Conservation (phyloP, 2,113 vertebrate genomes). For the Polypterus senegalus region DNA sequence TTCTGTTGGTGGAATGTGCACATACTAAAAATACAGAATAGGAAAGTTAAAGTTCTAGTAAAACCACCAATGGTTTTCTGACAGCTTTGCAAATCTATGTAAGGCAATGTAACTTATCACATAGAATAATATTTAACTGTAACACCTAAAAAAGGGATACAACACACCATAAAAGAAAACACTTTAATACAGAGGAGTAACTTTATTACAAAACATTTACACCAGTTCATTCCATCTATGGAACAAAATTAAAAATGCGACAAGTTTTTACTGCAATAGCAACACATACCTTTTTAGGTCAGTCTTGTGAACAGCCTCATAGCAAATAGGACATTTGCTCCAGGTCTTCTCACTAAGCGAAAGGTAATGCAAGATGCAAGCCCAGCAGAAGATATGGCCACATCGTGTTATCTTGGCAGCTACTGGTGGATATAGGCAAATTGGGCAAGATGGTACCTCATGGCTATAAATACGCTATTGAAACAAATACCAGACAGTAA, state of each 20-base stretch:
- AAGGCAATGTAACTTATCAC: no score
- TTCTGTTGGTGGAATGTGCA: no score
- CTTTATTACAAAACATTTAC: not conserved
- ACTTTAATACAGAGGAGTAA: no score
- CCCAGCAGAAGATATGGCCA: conserved; percentile 96
- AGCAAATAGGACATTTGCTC: conserved; percentile 97
- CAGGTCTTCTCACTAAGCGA: conserved; percentile 87
- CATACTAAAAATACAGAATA: no score
- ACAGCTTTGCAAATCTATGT: no score
- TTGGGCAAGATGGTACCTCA: conserved; percentile 94
- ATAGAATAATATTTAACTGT: no score
- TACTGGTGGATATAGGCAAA: conserved; percentile 89
- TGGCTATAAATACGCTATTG: conserved; percentile 89
- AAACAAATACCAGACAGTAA: conserved; percentile 6
- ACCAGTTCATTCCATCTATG: not conserved
- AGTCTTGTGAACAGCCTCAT: conserved; percentile 73
- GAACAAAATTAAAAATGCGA: not conserved
- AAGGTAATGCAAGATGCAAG: conserved; percentile 92
- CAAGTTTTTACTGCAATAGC: not conserved
- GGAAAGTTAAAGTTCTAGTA: no score
- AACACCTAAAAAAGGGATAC: no score
- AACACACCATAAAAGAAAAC: no score
- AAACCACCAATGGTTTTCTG: no score
- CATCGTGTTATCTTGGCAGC: conserved; percentile 93
- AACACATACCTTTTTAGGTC: conserved; percentile 83